These are phyloP conservation scores for Eulemur mongoz DNA, from an alignment of 2,797 vertebrate genomes.

Conservation along the genomic window DNA sequence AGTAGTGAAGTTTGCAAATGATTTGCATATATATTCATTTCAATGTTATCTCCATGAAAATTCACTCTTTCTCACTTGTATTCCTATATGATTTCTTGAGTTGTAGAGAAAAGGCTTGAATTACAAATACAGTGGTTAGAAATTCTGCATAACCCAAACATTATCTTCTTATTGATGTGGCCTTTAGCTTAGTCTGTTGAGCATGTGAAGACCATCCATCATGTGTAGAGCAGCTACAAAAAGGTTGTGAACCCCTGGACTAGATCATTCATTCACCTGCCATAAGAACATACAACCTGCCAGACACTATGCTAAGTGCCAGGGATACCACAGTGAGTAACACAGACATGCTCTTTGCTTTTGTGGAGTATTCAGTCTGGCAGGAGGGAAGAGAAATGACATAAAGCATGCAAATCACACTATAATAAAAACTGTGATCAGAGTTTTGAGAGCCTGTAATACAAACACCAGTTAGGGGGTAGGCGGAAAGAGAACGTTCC, in stretches of 20 bases:
- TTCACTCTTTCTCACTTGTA: neutral
- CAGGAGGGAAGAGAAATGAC: neutral
- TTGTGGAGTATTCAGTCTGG: neutral
- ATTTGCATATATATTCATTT: neutral
- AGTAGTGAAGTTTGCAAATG: neutral
- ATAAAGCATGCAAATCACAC: slow-evolving; percentile 10
- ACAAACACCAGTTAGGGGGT: neutral
- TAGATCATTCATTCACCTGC: slow-evolving; percentile 4
- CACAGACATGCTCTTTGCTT: neutral
- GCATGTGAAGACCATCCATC: neutral
- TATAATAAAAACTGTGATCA: slow-evolving; percentile 29
- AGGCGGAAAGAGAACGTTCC: neutral
- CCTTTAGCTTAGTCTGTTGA: neutral
- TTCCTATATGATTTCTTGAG: neutral
- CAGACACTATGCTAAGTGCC: neutral
- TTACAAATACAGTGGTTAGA: neutral
- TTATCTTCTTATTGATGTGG: neutral
- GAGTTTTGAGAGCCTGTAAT: slow-evolving; percentile 29
- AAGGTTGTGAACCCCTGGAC: neutral
- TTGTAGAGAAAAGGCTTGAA: neutral
- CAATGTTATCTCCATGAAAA: neutral
- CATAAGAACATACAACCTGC: neutral
- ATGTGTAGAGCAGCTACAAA: neutral
- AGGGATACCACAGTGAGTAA: neutral
- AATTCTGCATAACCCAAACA: slow-evolving; percentile 6